Conservation (phyloP, 2,113 vertebrate species). For the Corythoichthys haematopterus region DNA sequence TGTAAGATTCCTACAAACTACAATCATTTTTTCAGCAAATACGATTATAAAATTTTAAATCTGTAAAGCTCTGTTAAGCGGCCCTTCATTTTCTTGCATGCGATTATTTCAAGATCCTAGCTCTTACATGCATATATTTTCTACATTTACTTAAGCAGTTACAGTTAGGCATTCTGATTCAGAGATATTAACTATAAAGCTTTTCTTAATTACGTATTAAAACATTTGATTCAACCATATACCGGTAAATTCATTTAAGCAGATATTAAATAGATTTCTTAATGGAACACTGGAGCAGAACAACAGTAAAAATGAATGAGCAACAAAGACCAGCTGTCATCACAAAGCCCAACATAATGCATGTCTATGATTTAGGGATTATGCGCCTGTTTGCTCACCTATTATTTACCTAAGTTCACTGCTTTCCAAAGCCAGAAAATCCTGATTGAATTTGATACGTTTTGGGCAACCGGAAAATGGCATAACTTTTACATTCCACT, state of each 20-base stretch:
- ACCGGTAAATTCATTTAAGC: background rate
- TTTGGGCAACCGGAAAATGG: too few relatives aligned
- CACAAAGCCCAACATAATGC: slow-evolving; percentile 26
- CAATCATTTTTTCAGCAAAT: background rate
- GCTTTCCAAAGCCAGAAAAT: too few relatives aligned
- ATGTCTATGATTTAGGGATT: slow-evolving; percentile 29
- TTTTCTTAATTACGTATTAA: background rate
- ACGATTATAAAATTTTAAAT: slow-evolving; percentile 3
- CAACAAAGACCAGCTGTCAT: slow-evolving; percentile 47
- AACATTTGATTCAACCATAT: background rate
- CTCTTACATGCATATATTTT: background rate
- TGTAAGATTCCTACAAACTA: background rate
- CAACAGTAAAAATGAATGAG: slow-evolving; percentile 33
- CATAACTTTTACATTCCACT: too few relatives aligned
- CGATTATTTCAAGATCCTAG: background rate
- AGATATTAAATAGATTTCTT: background rate
- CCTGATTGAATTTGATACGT: too few relatives aligned
- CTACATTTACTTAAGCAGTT: background rate
- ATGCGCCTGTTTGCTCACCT: slow-evolving; percentile 2
- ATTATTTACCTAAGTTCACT: slow-evolving; percentile 27
- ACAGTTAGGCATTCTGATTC: background rate
- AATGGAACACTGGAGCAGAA: background rate
- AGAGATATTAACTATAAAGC: background rate
- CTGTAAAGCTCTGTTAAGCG: background rate
- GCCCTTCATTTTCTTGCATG: background rate